Base-by-base conservation (phyloP, 2,888 invertebrate genomes). In the Scaptomyza reducta region DNA sequence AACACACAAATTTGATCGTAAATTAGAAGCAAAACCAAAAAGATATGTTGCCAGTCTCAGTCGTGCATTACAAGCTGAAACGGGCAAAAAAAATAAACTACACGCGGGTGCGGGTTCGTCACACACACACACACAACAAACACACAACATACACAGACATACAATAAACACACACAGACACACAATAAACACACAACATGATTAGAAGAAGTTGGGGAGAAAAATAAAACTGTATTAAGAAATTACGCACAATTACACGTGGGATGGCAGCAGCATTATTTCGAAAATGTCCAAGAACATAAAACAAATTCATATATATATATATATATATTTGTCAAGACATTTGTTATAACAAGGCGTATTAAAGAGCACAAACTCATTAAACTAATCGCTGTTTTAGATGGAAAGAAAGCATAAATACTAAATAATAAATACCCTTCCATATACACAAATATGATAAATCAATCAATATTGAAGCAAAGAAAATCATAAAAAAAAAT, bases 1-100 rank as follows among this genome's bases (percentile, higher is more conserved):
- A 80, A 80, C 69, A 73, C 25, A 66, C 49, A 70, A 69, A 76
- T 80, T 83, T 77, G 71, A 74, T 70, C 66, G 63, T 70, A 83
- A 83, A 83, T 83, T 86, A 70, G 76, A 54, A 69, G 25, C 14
- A 16, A 29, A 16, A 16, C 1, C 6, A 51, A 31, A 40, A 47
- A 31, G 1, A 27, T 7, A 27, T 27, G 11, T 14, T 79, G 74
- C 70, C 81, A 76, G 14, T 16, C 54, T 46, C 62, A 53, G 42
- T 60, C 46, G 62, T 44, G 51, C 59, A 44, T 54, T 54, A 47
- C 75, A 63, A 68, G 13, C 50, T 60, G 62, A 60, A 60, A 45
- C 47, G 41, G 11, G 6, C 54, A 45, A 35, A 35, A 31, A 33
- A 10, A 45, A 35, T n/a, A 31, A 33, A 10, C 33, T n/a, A 35